These are phyloP conservation scores for Antennarius striatus DNA, from an alignment of 2,113 vertebrate species.

Conservation along the genomic window DNA sequence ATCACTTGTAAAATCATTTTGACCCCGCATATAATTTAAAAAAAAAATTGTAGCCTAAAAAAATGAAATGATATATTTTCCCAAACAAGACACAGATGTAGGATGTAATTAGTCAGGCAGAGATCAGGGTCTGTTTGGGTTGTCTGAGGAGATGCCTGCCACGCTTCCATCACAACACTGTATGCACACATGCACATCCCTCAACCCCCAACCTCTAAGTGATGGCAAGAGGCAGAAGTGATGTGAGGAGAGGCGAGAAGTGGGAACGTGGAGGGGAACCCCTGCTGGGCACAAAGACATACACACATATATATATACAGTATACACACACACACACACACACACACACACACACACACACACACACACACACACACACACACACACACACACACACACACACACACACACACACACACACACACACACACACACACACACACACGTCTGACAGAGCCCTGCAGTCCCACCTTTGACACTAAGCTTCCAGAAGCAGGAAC, in stretches of 20 bases:
- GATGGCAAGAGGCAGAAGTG: slow-evolving; percentile 36
- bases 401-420: slow-evolving; percentile 25
- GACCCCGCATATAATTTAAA: too few relatives aligned
- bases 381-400: slow-evolving; percentile 22
- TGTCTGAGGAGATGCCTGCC: slow-evolving; percentile 24
- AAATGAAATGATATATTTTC: neutral
- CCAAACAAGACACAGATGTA: slow-evolving; percentile 22
- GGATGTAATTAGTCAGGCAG: slow-evolving; percentile 40
- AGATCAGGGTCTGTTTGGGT: slow-evolving; percentile 27
- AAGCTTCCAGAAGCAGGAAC: slow-evolving; percentile 75
- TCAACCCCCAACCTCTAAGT: slow-evolving; percentile 24
- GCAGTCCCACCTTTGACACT: slow-evolving; percentile 78
- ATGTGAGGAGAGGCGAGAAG: slow-evolving; percentile 52
- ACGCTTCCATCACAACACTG: slow-evolving; percentile 1
- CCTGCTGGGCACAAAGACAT: slow-evolving; percentile 66
- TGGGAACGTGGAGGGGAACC: slow-evolving; percentile 59
- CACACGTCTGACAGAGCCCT: slow-evolving; percentile 63
- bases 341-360: slow-evolving; percentile 35
- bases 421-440: slow-evolving; percentile 38
- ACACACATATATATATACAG: neutral
- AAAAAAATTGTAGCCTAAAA: too few relatives aligned
- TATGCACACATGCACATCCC: neutral
- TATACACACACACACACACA: slow-evolving; percentile 24
- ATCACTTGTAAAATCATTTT: too few relatives aligned
- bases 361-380: slow-evolving; percentile 29